A percentile compares a stretch with the other conserved stretches of the same genome.
These are phyloP conservation scores for Spongia lamella DNA, from an alignment of 37 sponge, comb jelly and placozoan genomes.

Conservation along the genomic window DNA sequence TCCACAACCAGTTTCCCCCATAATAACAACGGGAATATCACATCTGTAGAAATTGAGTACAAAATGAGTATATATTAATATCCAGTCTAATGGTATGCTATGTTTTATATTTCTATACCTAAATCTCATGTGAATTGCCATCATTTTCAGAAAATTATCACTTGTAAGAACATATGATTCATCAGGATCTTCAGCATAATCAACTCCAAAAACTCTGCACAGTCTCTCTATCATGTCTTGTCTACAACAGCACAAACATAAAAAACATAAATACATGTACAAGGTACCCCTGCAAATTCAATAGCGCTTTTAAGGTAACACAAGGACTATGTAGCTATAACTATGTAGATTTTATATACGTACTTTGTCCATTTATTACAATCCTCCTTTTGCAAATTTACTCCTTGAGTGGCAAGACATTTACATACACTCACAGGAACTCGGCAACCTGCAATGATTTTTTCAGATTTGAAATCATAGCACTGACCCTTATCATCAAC, in stretches of 20 bases:
- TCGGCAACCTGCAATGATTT: slow-evolving; percentile 17
- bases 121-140: slow-evolving; percentile 94
- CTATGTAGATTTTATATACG: too few relatives aligned
- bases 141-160: slow-evolving; percentile 80
- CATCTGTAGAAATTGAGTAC: slow-evolving; percentile 25
- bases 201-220: slow-evolving; percentile 26
- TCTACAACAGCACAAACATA: too few relatives aligned
- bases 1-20: slow-evolving; percentile 92
- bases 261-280: too few relatives aligned
- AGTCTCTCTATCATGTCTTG: slow-evolving; percentile 19
- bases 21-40: slow-evolving; percentile 78
- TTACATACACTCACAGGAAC: slow-evolving; percentile 28
- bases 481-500: slow-evolving; percentile 36
- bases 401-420: slow-evolving; percentile 16
- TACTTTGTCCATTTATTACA: slow-evolving; percentile 10
- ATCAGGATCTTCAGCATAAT: slow-evolving; percentile 65
- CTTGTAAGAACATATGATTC: slow-evolving; percentile 68
- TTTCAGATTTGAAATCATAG: slow-evolving; percentile 3
- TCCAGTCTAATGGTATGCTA: too few relatives aligned
- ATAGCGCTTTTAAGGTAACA: too few relatives aligned
- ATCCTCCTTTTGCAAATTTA: slow-evolving; percentile 45
- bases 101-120: too few relatives aligned
- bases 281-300: too few relatives aligned
- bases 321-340: too few relatives aligned
- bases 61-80: too few relatives aligned